Conservation (phyloP, 2,113 vertebrate species). For the Petaurus breviceps region DNA sequence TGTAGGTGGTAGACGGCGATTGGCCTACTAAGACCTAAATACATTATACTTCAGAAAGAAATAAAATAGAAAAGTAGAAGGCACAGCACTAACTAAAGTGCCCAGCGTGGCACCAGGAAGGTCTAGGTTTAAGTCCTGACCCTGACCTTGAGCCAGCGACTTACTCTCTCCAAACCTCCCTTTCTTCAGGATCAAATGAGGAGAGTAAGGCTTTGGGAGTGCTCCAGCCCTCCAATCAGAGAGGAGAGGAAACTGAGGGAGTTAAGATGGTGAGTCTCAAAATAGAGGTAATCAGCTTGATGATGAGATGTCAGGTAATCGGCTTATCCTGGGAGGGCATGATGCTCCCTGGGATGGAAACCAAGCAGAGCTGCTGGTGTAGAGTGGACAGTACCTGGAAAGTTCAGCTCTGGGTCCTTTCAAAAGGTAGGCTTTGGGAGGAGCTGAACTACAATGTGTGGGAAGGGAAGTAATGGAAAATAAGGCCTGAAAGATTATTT, state of each 20-base stretch:
- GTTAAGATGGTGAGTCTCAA: background rate
- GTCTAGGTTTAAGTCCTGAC: background rate
- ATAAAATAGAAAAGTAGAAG: background rate
- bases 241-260: background rate
- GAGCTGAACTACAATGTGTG: background rate
- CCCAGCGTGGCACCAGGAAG: background rate
- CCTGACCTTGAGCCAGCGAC: background rate
- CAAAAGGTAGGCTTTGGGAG: background rate
- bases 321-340: background rate
- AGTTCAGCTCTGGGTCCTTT: background rate
- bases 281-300: background rate
- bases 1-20: background rate
- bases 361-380: background rate
- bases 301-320: background rate
- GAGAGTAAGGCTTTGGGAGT: background rate
- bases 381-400: background rate
- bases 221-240: background rate
- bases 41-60: background rate
- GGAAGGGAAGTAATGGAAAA: background rate
- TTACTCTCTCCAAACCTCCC: background rate
- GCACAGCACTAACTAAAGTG: background rate
- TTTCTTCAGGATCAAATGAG: background rate
- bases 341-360: background rate
- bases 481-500: background rate
- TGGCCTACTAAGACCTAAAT: background rate